Conservation (phyloP, 1,140 invertebrate species). For the Aphaenogaster ashmeadi region DNA sequence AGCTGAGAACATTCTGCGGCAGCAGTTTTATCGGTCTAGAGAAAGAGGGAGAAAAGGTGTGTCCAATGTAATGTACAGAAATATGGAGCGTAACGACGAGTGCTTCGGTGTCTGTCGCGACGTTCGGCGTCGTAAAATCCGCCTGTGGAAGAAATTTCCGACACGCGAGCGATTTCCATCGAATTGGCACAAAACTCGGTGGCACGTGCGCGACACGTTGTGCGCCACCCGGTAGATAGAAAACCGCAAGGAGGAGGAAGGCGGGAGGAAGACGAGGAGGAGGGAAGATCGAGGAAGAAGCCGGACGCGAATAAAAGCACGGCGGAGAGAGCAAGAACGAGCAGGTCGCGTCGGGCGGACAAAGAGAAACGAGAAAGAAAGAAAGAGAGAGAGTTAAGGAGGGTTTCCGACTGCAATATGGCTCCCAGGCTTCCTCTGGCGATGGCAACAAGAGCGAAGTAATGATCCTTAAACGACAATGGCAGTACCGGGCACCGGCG, state of each 20-base stretch:
- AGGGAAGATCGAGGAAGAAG: constrained; percentile 3
- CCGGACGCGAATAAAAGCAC: constrained; percentile 52
- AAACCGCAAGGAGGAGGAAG: constrained; percentile 4
- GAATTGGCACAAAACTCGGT: constrained; percentile 34
- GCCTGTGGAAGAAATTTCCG: constrained; percentile 14
- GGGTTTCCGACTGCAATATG: constrained; percentile 58
- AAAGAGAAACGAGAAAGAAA: constrained; percentile 18
- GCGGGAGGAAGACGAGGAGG: not conserved
- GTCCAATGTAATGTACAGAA: not conserved
- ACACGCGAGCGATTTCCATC: constrained; percentile 48
- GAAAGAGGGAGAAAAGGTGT: not conserved
- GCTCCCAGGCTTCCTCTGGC: constrained; percentile 49
- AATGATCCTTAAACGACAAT: constrained; percentile 59
- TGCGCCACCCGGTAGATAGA: constrained; percentile 48
- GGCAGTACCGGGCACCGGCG: constrained; percentile 4
- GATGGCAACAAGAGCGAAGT: constrained; percentile 53
- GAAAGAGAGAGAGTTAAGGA: not conserved
- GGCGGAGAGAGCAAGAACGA: not conserved
- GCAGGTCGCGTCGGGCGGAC: not conserved
- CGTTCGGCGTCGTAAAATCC: constrained; percentile 34
- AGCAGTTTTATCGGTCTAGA: constrained; percentile 2
- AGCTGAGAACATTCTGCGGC: not conserved
- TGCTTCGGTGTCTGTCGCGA: not conserved
- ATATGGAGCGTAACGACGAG: constrained; percentile 26
- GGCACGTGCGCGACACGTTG: constrained; percentile 42